These are phyloP conservation scores for Cichladusa arquata DNA, from an alignment of 2,113 vertebrate genomes.

Conservation along the genomic window DNA sequence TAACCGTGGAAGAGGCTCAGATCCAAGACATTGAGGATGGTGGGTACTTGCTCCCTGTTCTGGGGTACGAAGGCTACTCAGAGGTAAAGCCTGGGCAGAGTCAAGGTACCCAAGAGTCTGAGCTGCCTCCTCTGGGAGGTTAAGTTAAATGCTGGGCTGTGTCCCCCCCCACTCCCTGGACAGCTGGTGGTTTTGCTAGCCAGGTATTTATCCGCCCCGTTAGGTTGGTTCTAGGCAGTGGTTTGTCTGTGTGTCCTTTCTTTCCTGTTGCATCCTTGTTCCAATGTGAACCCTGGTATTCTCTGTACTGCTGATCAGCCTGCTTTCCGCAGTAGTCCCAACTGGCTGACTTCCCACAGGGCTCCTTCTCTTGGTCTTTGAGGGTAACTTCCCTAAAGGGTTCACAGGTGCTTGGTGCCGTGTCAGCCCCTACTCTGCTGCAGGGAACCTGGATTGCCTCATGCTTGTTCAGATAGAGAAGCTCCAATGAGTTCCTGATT, in stretches of 20 bases:
- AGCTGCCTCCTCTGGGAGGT: neutral
- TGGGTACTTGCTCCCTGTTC: slow-evolving; percentile 33
- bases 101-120: neutral
- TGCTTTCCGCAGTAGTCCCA: neutral
- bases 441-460: neutral
- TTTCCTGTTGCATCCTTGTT: neutral
- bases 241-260: neutral
- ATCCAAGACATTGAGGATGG: slow-evolving; percentile 75
- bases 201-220: neutral
- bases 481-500: neutral
- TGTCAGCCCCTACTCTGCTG: neutral
- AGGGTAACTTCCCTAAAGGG: neutral
- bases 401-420: neutral
- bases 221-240: neutral
- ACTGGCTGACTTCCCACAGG: neutral
- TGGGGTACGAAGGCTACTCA: neutral
- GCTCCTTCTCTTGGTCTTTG: neutral
- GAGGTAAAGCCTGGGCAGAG: neutral
- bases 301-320: neutral
- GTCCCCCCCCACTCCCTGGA: rapidly evolving
- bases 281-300: neutral
- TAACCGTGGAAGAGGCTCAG: slow-evolving; percentile 80
- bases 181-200: neutral
- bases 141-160: rapidly evolving
- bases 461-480: neutral